These are phyloP conservation scores for Phasia obesa DNA, from an alignment of 2,888 invertebrate species.

Conservation along the genomic window DNA sequence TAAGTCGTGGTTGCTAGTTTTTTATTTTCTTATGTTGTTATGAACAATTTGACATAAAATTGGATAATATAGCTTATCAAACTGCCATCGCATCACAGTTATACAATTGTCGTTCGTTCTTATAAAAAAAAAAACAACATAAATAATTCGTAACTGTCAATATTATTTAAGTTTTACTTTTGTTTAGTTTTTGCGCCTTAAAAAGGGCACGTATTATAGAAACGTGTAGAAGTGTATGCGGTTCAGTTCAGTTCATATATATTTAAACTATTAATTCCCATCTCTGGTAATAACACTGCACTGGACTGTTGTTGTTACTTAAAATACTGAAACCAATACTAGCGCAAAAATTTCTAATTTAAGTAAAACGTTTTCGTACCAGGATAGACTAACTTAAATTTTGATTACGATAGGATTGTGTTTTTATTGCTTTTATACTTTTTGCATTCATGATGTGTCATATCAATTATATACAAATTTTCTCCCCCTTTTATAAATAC, in stretches of 20 bases:
- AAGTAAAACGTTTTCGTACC: conserved; percentile 2
- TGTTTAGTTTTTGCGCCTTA: neutral
- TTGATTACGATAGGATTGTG: conserved; percentile 2
- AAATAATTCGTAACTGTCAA: conserved; percentile 51
- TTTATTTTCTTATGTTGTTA: too few species aligned
- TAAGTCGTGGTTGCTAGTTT: too few species aligned
- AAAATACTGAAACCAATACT: neutral
- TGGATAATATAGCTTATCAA: neutral
- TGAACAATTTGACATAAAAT: too few species aligned
- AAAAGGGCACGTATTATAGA: conserved; percentile 8
- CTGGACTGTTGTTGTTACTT: neutral
- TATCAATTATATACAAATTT: conserved; percentile 48
- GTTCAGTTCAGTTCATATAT: too few species aligned
- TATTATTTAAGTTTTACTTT: conserved; percentile 30
- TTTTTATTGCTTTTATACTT: conserved; percentile 5
- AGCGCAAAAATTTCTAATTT: conserved; percentile 30
- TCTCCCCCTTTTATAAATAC: conserved; percentile 35
- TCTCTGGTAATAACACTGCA: conserved; percentile 16
- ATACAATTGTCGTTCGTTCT: neutral
- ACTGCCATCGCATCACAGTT: conserved; percentile 3
- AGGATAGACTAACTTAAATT: conserved; percentile 2
- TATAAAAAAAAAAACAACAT: conserved; percentile 34
- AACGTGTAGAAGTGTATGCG: neutral
- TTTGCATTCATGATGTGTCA: conserved; percentile 49
- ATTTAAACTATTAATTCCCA: conserved; percentile 1